Base-by-base conservation (phyloP, 2,113 vertebrate species). In the Merops nubicus region DNA sequence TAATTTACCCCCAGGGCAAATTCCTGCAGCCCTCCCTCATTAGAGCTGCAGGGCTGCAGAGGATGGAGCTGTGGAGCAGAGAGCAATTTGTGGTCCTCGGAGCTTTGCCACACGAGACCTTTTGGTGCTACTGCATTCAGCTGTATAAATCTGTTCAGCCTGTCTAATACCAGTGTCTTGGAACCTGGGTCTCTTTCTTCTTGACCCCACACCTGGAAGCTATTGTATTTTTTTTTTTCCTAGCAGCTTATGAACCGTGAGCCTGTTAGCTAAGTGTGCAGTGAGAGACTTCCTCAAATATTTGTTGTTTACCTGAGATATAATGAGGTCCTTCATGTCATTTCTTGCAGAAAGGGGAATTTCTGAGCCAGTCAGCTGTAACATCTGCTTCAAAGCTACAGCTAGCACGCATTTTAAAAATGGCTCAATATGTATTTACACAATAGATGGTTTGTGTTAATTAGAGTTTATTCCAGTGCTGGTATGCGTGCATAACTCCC, bases 371-470 rank as follows among this genome's bases (percentile, higher is more conserved):
- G 34, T 88, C 69, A 33, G 40, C 73, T 80, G 0, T 74, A 91
- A 67, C 48, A 94, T 78, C 75, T 94, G 42, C 72, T 89, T 92
- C 74, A 86, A 83, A 90, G 34, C 82, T 59, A n/a, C 59, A 89
- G 60, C 74, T 47, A 78, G 77, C 33, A 43, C 16, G 9, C 12
- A 1, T 63, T 88, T 93, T 62, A 3, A 25, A 88, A 85, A 86
- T 51, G 57, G 20, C 31, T 93, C 40, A 47, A 51, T 68, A 31
- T 69, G n/a, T 91, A 67, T 96, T 97, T 95, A 88, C 78, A 74
- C 57, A 82, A 73, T 89, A 76, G 85, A 70, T 76, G 85, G 45
- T 38, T 88, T 89, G 87, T 85, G 67, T 91, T 91, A 95, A 95
- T 97, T 93, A 65, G 82, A 57, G 48, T 82, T 84, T 93, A 74